Evolutionary conservation across 2,888 invertebrate species (phyloP).

Genomic region (Eupithecia subumbrata): DNA sequence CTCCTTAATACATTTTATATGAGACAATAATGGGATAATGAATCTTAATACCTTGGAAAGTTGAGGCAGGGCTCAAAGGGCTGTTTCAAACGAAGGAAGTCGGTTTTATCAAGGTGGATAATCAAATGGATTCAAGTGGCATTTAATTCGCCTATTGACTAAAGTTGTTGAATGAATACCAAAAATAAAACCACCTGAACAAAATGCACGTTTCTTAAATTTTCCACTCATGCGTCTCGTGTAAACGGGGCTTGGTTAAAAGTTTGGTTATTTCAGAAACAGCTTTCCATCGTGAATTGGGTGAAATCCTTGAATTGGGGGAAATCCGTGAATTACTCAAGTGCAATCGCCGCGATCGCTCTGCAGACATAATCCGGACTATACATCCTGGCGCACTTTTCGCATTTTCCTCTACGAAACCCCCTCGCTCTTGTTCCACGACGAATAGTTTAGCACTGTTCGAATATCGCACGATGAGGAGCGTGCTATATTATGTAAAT

Average conservation of each 20-base stretch:
- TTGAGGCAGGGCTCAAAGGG: background rate
- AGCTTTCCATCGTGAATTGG: background rate
- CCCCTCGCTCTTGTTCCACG: background rate
- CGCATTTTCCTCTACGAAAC: background rate
- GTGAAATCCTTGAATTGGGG: background rate
- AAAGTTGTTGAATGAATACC: too few species aligned
- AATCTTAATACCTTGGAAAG: background rate
- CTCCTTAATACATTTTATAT: constrained; percentile 8
- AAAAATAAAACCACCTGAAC: background rate
- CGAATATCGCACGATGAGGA: background rate
- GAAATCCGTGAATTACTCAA: background rate
- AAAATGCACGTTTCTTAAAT: background rate
- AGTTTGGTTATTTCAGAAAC: background rate
- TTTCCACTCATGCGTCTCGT: background rate
- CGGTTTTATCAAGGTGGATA: background rate
- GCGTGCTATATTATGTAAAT: background rate
- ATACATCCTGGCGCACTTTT: background rate
- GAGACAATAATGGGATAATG: background rate
- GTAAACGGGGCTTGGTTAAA: background rate
- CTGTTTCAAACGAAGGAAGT: background rate
- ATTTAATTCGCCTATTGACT: too few species aligned
- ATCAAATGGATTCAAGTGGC: background rate
- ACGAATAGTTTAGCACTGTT: background rate
- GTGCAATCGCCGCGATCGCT: constrained; percentile 6
- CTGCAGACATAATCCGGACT: background rate